Evolutionary conservation across 1,140 invertebrate species (phyloP), one percentile per base, ranked within the genome.

Genomic region (Temnothorax curvispinosus): DNA sequence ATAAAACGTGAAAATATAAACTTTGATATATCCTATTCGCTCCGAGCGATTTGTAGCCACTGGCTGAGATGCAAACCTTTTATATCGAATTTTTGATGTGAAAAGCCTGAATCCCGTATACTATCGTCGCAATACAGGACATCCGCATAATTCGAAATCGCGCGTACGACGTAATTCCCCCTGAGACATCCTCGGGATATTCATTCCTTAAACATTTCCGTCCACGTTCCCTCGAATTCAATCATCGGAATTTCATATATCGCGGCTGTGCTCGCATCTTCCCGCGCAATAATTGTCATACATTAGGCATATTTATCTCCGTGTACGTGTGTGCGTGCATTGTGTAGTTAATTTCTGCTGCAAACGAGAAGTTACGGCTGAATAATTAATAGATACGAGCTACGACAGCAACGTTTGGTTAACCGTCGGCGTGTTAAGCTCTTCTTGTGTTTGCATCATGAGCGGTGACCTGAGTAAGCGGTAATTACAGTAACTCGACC

Each of bases 331-430:
- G 62, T 32, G 64, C 11, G 44, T 47, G 52, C 44, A 58, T 32
- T 18, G 27, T 65, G 18, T 18, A 69, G 67, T 74, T 82, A 82
- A 82, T 82, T 74, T n/a, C 27, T 18, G 13, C 13, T 38, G 11
- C 18, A 60, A 84, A 75, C 27, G 69, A 84, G 80, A 84, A 84
- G 69, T 75, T 84, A 75, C 8, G 54, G n/a, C n/a, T 50, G 54
- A 84, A 84, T 84, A 84, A 84, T 84, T 75, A 75, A 84, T 75
- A 84, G 54, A 84, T 84, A 84, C 44, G 41, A 84, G 54, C 41
- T 54, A 50, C 54, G 54, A 75, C 54, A 75, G 18, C 41, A 47
- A 60, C 15, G 54, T 84, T 75, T 74, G 69, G 69, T 84, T 84
- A 75, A 84, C 80, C 80, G 3, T 67, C 52, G 27, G 80, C 21